phyloP scores from a whole-genome alignment of 2,888 invertebrate species.

The Tortrix viridana region DNA sequence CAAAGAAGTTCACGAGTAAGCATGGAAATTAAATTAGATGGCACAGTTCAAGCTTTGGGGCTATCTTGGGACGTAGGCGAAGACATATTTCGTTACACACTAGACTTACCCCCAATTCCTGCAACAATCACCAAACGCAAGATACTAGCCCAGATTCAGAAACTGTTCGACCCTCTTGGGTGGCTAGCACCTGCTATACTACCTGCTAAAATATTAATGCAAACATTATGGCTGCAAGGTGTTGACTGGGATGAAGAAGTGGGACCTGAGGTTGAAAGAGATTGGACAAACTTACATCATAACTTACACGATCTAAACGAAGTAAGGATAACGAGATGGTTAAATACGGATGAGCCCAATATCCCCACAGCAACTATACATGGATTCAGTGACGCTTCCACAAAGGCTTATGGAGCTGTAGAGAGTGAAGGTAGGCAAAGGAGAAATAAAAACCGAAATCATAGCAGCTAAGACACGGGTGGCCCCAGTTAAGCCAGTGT shows the following conservation, averaged over 20 bases:
- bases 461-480: constrained; percentile 29
- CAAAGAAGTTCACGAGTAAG: constrained; percentile 27
- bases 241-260: constrained; percentile 42
- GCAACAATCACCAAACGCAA: constrained; percentile 42
- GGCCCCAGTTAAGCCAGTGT: constrained; percentile 22
- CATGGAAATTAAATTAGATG: constrained; percentile 42
- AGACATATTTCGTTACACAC: constrained; percentile 42
- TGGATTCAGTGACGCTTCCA: constrained; percentile 36
- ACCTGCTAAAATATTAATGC: constrained; percentile 40
- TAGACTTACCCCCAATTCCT: constrained; percentile 13
- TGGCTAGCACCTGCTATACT: constrained; percentile 44
- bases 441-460: constrained; percentile 1
- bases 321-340: constrained; percentile 27
- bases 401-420: constrained; percentile 27
- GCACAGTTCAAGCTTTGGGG: constrained; percentile 42
- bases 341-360: constrained; percentile 18
- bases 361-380: constrained; percentile 29
- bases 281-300: constrained; percentile 37
- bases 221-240: constrained; percentile 41
- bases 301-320: constrained; percentile 16
- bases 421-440: constrained; percentile 17
- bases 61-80: constrained; percentile 42
- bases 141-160: constrained; percentile 42
- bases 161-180: constrained; percentile 44
- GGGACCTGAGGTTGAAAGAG: constrained; percentile 23